These are phyloP conservation scores for Coranthus polyacanthus DNA, from an alignment of 2,797 vertebrate species.

Conservation along the genomic window DNA sequence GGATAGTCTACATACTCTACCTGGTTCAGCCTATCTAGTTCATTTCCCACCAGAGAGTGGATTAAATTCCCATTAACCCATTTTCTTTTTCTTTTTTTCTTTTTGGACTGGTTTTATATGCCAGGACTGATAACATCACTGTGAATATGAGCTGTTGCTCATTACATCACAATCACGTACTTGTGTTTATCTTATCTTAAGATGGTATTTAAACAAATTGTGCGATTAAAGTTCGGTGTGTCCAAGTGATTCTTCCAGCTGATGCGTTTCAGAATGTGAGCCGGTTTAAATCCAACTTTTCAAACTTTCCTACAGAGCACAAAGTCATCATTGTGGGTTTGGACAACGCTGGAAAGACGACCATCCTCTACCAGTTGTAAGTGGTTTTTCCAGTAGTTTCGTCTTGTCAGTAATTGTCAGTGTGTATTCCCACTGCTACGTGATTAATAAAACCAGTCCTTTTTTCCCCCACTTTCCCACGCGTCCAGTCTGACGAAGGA, in stretches of 20 bases:
- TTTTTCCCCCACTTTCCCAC: neutral
- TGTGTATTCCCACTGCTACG: too few species aligned
- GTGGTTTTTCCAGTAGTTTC: constrained; percentile 39
- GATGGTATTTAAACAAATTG: constrained; percentile 6
- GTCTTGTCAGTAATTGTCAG: neutral
- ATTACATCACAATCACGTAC: too few species aligned
- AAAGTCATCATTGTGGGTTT: constrained; percentile 91
- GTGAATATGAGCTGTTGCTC: neutral
- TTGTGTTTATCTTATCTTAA: neutral
- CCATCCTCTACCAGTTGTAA: constrained; percentile 91
- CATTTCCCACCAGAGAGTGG: too few species aligned
- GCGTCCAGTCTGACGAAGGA: constrained; percentile 87
- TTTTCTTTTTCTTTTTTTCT: too few species aligned
- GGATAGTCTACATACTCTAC: too few species aligned
- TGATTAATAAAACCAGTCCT: neutral
- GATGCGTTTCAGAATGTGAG: too few species aligned
- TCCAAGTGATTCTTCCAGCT: too few species aligned
- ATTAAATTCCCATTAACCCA: neutral
- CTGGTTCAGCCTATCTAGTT: too few species aligned
- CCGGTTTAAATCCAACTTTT: neutral
- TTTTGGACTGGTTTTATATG: neutral
- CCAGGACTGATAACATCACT: constrained; percentile 1
- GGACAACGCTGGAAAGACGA: constrained; percentile 91
- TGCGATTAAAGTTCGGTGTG: constrained; percentile 14
- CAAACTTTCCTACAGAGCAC: constrained; percentile 82